Base-by-base conservation (phyloP, 1,140 invertebrate genomes). In the Yoshiicerus persimilis region DNA sequence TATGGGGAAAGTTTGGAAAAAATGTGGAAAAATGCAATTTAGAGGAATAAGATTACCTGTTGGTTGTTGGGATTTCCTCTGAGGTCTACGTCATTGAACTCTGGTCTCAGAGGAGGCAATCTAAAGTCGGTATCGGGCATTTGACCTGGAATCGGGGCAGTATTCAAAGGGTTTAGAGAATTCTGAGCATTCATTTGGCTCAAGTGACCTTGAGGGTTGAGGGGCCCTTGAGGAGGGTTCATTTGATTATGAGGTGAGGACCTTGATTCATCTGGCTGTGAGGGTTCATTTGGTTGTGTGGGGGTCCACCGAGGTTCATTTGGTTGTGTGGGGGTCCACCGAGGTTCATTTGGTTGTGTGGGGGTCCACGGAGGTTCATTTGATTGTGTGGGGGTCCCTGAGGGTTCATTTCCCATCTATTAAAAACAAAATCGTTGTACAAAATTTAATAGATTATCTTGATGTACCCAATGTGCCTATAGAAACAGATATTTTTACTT, bases 111-210 rank as follows among this genome's bases (percentile, higher is more conserved):
- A 13, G 88, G 87, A 13, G 84, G 70, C 1, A 88, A 36, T 92
- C 94, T 91, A 87, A 94, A 92, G 92, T 94, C 94, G 27, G 93
- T 94, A 91, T 94, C 25, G 39, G 75, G 87, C 8, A 62, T 27
- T 32, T 83, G 88, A 30, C 75, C 75, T 6, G 32, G 32, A 80
- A 80, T 32, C n/a, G 32, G 27, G 8, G 80, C 10, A 39, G 11
- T 23, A 13, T 64, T 39, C 10, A 86, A 13, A 0, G 16, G 47
- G 30, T 86, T 86, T 25, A 36, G 10, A 16, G 85, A 11, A 10
- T 34, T 34, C 32, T 80, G 75, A 34, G 75, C 2, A 34, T 36
- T 34, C 75, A 80, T 36, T 80, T 34, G 75, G 20, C 9, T 36
- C 4, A 80, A 16, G 13, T 25, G 66, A 80, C 10, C 64, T 11